Evolutionary conservation across 1,140 invertebrate species (phyloP).

Genomic region (Portunus trituberculatus): DNA sequence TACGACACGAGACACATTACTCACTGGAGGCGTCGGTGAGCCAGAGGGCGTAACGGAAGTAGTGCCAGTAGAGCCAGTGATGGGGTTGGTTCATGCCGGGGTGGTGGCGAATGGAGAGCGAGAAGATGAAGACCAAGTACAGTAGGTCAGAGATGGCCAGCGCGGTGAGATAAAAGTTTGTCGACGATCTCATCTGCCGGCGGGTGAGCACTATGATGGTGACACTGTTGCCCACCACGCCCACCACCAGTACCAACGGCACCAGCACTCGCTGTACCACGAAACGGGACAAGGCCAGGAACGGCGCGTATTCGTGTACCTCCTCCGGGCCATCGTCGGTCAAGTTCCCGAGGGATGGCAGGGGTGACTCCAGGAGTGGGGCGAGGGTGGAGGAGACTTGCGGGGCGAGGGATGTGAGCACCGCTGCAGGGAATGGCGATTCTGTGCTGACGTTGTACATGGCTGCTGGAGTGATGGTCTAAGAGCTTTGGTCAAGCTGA

Average conservation of each 20-base stretch:
- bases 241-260: slow-evolving; percentile 86
- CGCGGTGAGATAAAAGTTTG: slow-evolving; percentile 87
- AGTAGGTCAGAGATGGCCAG: slow-evolving; percentile 87
- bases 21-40: slow-evolving; percentile 85
- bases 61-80: slow-evolving; percentile 83
- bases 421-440: slow-evolving; percentile 45
- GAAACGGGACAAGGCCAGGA: slow-evolving; percentile 81
- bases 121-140: slow-evolving; percentile 85
- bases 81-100: slow-evolving; percentile 81
- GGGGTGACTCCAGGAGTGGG: neutral
- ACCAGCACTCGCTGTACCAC: slow-evolving; percentile 86
- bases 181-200: slow-evolving; percentile 87
- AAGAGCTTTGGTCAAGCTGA: neutral
- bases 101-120: slow-evolving; percentile 85
- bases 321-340: neutral
- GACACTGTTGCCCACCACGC: slow-evolving; percentile 86
- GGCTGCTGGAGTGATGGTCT: neutral
- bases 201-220: slow-evolving; percentile 88
- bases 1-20: slow-evolving; percentile 76
- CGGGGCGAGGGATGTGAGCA: slow-evolving; percentile 22
- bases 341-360: neutral
- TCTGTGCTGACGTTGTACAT: slow-evolving; percentile 57
- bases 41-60: slow-evolving; percentile 83
- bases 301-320: neutral
- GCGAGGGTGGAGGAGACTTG: neutral